Conservation (phyloP, 2,888 invertebrate genomes). For the Campoletis raptor region DNA sequence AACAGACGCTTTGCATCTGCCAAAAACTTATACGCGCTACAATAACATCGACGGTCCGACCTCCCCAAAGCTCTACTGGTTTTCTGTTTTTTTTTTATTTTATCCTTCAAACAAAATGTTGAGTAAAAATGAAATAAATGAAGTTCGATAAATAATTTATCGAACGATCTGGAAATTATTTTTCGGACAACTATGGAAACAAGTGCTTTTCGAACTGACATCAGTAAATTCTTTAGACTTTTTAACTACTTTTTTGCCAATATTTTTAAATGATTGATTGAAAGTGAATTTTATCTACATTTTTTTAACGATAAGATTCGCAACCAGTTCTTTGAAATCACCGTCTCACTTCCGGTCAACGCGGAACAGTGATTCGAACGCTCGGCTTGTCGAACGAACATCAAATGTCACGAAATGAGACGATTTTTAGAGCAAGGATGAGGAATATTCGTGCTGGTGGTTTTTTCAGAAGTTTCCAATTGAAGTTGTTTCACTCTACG, state of each 20-base stretch:
- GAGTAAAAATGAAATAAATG: neutral
- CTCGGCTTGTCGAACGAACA: neutral
- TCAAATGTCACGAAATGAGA: neutral
- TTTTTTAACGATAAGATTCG: neutral
- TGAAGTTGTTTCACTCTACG: neutral
- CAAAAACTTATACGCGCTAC: neutral
- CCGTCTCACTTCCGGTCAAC: neutral
- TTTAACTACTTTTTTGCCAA: neutral
- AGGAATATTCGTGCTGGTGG: neutral
- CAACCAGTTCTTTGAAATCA: neutral
- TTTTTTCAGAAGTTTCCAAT: neutral
- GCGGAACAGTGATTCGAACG: neutral
- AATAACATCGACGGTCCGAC: neutral
- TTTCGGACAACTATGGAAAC: neutral
- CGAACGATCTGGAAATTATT: neutral
- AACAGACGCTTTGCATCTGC: slow-evolving; percentile 18
- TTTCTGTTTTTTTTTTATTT: neutral
- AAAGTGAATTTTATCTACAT: neutral
- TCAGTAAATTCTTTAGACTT: too few relatives aligned
- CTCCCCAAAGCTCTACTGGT: neutral
- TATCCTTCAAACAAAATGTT: neutral
- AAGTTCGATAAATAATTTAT: neutral
- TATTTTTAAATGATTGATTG: neutral
- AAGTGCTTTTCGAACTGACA: neutral
- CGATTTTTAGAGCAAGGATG: neutral